A percentile compares a stretch with the other conserved stretches of the same genome.
Evolutionary conservation across 2,888 invertebrate genomes (phyloP).

Genomic region (Macrophya annulata): DNA sequence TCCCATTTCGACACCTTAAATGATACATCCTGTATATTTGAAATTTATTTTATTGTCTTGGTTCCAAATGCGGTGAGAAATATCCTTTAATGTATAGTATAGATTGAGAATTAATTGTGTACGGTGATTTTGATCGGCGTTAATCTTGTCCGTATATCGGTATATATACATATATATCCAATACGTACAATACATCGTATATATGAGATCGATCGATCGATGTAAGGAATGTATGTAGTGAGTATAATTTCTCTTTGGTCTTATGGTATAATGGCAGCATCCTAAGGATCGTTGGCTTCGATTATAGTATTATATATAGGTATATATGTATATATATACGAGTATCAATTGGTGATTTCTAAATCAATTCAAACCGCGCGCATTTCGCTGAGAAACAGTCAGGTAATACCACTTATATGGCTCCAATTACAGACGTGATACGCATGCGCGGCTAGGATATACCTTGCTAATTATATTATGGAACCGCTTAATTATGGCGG

Average conservation of each 20-base stretch:
- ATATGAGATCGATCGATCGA: conserved; percentile 31
- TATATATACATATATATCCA: not conserved
- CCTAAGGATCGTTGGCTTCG: conserved; percentile 3
- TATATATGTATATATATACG: not conserved
- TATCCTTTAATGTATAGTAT: not conserved
- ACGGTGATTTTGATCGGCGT: not conserved
- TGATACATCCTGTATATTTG: too few relatives aligned
- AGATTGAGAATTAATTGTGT: not conserved
- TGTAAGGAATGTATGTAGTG: not conserved
- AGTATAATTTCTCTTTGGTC: conserved; percentile 43
- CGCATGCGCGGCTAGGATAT: conserved; percentile 61
- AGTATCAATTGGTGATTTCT: conserved; percentile 59
- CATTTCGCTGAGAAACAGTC: conserved; percentile 48
- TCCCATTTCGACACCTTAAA: too few relatives aligned
- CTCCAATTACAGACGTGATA: conserved; percentile 67
- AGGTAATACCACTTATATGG: conserved; percentile 63
- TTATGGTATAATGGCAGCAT: conserved; percentile 3
- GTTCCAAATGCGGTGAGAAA: conserved; percentile 6
- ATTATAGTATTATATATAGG: not conserved
- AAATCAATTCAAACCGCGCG: conserved; percentile 57
- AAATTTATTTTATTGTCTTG: not conserved
- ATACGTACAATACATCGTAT: not conserved
- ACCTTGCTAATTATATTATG: conserved; percentile 68
- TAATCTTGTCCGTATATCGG: not conserved
- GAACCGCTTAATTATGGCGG: conserved; percentile 68